These are phyloP conservation scores for Anolis carolinensis DNA, from an alignment of 2,113 vertebrate genomes.

Conservation along the genomic window DNA sequence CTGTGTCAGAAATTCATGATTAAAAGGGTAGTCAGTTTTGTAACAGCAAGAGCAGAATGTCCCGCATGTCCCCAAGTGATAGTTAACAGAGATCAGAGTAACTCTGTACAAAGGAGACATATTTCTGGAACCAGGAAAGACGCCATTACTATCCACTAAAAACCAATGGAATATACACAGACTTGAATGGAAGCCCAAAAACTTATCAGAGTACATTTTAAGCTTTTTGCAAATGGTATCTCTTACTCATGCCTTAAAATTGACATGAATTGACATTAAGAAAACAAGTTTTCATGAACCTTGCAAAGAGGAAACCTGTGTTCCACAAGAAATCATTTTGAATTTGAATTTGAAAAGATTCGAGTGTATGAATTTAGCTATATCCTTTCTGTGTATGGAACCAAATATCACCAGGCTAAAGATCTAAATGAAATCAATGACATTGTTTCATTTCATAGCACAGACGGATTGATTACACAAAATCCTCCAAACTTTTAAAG, in stretches of 20 bases:
- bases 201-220: conserved; percentile 23
- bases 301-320: neutral
- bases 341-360: neutral
- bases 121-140: neutral
- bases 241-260: neutral
- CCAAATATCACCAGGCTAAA: neutral
- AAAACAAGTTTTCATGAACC: neutral
- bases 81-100: conserved; percentile 7
- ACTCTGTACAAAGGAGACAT: conserved; percentile 26
- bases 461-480: neutral
- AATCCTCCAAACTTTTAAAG: no score
- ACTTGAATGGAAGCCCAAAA: neutral
- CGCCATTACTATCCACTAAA: neutral
- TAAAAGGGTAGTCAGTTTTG: conserved; percentile 16
- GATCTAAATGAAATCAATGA: neutral
- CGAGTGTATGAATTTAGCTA: neutral
- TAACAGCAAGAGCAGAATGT: neutral
- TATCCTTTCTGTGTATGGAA: neutral
- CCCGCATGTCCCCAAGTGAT: neutral
- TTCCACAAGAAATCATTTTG: neutral
- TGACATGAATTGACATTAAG: conserved; percentile 3
- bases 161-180: conserved; percentile 23
- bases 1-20: conserved; percentile 12
- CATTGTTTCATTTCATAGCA: neutral
- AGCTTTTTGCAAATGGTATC: conserved; percentile 22